Evolutionary conservation across 2,113 vertebrate genomes (phyloP).

Genomic region (Pristiophorus japonicus): DNA sequence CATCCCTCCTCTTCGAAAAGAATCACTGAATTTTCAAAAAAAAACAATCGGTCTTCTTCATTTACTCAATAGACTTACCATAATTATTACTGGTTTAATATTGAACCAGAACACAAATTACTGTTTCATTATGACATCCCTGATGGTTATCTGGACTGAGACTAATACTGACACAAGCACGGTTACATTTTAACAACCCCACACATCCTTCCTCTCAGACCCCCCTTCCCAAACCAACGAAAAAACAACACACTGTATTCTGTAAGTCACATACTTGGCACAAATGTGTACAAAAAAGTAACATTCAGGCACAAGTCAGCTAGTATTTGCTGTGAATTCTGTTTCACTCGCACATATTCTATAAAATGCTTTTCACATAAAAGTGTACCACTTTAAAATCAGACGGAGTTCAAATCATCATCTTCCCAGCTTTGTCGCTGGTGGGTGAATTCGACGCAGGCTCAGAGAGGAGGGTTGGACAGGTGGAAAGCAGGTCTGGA

Average conservation of each 20-base stretch:
- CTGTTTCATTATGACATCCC: slow-evolving; percentile 24
- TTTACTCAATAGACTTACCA: slow-evolving; percentile 7
- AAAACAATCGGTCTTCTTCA: too few species aligned
- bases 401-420: slow-evolving; percentile 5
- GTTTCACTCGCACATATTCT: slow-evolving; percentile 22
- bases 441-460: not conserved
- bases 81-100: slow-evolving; percentile 28
- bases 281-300: slow-evolving; percentile 28
- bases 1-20: not conserved
- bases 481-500: not conserved
- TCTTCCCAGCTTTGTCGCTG: not conserved
- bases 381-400: slow-evolving; percentile 32
- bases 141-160: slow-evolving; percentile 32
- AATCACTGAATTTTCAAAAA: slow-evolving; percentile 13
- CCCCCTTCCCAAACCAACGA: not conserved
- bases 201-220: not conserved
- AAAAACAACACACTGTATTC: not conserved
- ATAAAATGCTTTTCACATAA: slow-evolving; percentile 34
- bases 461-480: not conserved
- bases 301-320: slow-evolving; percentile 35
- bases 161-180: slow-evolving; percentile 31
- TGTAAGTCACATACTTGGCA: slow-evolving; percentile 36
- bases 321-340: slow-evolving; percentile 12
- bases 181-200: not conserved
- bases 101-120: not conserved